These are phyloP conservation scores for Seira sanloemensis DNA, from an alignment of 2,888 invertebrate genomes.

Conservation along the genomic window DNA sequence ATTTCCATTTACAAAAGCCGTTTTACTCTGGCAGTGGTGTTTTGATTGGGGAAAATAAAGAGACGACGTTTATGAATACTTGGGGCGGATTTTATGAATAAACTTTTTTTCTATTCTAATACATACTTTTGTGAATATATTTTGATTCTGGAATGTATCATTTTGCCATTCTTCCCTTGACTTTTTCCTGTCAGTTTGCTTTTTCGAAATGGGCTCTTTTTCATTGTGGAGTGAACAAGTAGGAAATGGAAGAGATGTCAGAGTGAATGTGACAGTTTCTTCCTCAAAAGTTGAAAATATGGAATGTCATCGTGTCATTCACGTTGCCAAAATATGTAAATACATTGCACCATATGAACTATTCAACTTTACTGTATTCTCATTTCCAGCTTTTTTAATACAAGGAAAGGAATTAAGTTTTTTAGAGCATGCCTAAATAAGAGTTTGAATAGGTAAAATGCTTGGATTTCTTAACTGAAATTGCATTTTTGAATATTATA, in stretches of 20 bases:
- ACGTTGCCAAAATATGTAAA: not conserved
- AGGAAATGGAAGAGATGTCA: constrained; percentile 5
- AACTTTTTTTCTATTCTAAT: not conserved
- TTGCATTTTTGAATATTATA: not conserved
- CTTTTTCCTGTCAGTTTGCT: not conserved
- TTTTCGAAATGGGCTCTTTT: not conserved
- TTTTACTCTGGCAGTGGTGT: not conserved
- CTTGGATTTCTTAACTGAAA: not conserved
- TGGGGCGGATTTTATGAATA: not conserved
- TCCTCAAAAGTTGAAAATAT: not conserved
- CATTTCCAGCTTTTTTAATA: not conserved
- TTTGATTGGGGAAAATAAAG: not conserved
- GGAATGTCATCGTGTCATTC: not conserved
- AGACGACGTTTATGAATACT: not conserved
- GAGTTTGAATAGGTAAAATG: not conserved
- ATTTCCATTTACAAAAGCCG: not conserved
- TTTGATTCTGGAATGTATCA: not conserved
- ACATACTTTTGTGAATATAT: not conserved
- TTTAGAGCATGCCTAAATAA: too few relatives aligned
- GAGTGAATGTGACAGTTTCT: constrained; percentile 7
- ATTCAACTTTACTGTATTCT: not conserved
- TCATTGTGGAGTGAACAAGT: not conserved
- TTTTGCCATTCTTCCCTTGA: not conserved
- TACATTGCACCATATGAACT: not conserved
- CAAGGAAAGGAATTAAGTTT: too few relatives aligned